A percentile compares a stretch with the other conserved stretches of the same genome.
Evolutionary conservation across 2,113 vertebrate species (phyloP).

Genomic region (Cavia porcellus): DNA sequence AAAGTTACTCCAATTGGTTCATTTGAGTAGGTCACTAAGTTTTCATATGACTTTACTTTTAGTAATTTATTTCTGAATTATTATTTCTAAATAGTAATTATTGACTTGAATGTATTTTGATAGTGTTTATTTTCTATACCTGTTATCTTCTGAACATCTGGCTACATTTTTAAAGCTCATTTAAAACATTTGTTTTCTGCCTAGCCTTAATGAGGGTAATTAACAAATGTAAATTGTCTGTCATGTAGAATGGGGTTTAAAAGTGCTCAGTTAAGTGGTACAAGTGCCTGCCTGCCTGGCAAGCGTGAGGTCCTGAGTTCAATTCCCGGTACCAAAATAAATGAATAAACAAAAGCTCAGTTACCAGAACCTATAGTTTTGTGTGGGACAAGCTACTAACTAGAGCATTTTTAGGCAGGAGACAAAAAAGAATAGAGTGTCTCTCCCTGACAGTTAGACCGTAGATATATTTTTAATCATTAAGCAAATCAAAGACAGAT

Average conservation of each 20-base stretch:
- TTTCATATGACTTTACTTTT: background rate
- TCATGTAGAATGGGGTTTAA: background rate
- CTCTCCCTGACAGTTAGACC: background rate
- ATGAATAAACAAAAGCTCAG: background rate
- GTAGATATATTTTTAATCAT: background rate
- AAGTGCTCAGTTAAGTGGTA: background rate
- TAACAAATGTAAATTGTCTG: background rate
- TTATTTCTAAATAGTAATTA: background rate
- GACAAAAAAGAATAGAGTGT: background rate
- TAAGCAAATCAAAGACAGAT: slow-evolving; percentile 56
- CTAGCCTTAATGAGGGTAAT: background rate
- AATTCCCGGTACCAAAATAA: no score
- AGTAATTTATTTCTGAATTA: background rate
- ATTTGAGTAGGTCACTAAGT: background rate
- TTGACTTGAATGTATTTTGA: background rate
- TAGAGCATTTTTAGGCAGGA: background rate
- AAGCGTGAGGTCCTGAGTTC: no score
- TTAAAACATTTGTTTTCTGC: background rate
- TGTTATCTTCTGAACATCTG: background rate
- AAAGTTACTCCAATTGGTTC: background rate
- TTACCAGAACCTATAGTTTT: background rate
- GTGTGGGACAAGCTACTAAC: background rate
- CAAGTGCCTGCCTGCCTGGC: no score
- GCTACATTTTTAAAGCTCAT: background rate
- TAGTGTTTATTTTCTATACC: background rate